These are phyloP conservation scores for Tholera decimalis DNA, from an alignment of 2,888 invertebrate genomes.

Conservation along the genomic window DNA sequence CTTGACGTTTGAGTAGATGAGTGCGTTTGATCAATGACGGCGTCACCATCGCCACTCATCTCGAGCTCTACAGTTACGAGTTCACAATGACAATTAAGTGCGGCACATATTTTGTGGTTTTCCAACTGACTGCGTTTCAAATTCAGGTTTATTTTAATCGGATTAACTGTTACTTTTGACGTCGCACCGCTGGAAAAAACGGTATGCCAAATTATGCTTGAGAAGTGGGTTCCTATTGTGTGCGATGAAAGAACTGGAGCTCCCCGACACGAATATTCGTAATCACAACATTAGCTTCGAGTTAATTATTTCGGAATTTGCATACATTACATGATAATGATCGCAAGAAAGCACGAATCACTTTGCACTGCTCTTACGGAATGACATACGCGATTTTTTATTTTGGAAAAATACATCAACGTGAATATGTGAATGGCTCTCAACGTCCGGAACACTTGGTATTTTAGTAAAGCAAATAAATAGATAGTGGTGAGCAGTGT, in stretches of 20 bases:
- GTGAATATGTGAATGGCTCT: constrained; percentile 72
- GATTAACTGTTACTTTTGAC: constrained; percentile 83
- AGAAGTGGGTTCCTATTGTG: constrained; percentile 88
- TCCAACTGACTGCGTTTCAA: constrained; percentile 74
- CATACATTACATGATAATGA: constrained; percentile 43
- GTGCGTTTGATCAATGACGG: constrained; percentile 66
- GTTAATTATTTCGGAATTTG: constrained; percentile 59
- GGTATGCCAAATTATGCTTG: constrained; percentile 89
- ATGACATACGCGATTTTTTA: constrained; percentile 22
- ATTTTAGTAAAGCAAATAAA: constrained; percentile 88
- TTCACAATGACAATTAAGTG: constrained; percentile 71
- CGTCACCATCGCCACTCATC: constrained; percentile 49
- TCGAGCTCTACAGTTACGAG: constrained; percentile 61
- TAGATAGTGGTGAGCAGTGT: constrained; percentile 84
- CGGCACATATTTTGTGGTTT: constrained; percentile 73
- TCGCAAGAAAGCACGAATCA: constrained; percentile 28
- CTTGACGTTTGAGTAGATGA: constrained; percentile 63
- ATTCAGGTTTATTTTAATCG: constrained; percentile 81
- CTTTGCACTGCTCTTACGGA: constrained; percentile 21
- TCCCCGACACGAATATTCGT: constrained; percentile 65
- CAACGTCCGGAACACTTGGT: constrained; percentile 83
- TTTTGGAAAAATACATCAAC: constrained; percentile 54
- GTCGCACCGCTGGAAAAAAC: constrained; percentile 82
- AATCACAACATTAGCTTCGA: constrained; percentile 52
- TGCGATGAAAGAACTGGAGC: constrained; percentile 74